Percentiles rank a stretch among this genome's conserved stretches.
These are phyloP conservation scores for Latrodectus hesperus DNA, from an alignment of 2,888 invertebrate species.

Conservation along the genomic window DNA sequence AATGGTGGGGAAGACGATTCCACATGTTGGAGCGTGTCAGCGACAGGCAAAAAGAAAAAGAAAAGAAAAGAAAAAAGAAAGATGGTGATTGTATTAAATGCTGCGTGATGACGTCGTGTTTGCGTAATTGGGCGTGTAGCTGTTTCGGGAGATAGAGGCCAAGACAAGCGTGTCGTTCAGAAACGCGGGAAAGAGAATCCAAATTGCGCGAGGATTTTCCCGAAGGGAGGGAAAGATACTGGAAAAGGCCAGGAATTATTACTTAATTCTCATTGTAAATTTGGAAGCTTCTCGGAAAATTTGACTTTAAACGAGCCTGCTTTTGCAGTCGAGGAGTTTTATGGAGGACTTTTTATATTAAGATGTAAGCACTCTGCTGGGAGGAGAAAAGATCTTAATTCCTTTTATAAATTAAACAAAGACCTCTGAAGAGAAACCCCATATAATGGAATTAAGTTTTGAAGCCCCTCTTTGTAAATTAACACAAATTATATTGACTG, in stretches of 20 bases:
- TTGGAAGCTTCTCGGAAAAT: not conserved
- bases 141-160: slow-evolving; percentile 15
- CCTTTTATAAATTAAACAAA: too few relatives aligned
- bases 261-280: not conserved
- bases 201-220: not conserved
- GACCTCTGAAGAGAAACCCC: too few relatives aligned
- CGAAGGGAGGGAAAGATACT: not conserved
- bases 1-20: not conserved
- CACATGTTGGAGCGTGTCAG: slow-evolving; percentile 41
- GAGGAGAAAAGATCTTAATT: too few relatives aligned
- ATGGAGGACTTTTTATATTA: too few relatives aligned
- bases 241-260: not conserved
- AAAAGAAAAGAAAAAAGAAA: slow-evolving; percentile 9
- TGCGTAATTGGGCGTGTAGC: slow-evolving; percentile 44
- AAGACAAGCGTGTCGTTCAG: not conserved
- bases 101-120: slow-evolving; percentile 43
- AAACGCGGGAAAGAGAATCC: not conserved
- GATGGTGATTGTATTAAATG: slow-evolving; percentile 42
- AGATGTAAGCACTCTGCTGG: too few relatives aligned
- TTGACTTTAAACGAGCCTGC: not conserved
- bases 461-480: too few relatives aligned
- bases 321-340: too few relatives aligned
- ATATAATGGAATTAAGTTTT: too few relatives aligned
- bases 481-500: too few relatives aligned
- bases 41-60: not conserved